phyloP scores from a whole-genome alignment of 2,113 vertebrate species.

The Melanotaenia duboulayi region DNA sequence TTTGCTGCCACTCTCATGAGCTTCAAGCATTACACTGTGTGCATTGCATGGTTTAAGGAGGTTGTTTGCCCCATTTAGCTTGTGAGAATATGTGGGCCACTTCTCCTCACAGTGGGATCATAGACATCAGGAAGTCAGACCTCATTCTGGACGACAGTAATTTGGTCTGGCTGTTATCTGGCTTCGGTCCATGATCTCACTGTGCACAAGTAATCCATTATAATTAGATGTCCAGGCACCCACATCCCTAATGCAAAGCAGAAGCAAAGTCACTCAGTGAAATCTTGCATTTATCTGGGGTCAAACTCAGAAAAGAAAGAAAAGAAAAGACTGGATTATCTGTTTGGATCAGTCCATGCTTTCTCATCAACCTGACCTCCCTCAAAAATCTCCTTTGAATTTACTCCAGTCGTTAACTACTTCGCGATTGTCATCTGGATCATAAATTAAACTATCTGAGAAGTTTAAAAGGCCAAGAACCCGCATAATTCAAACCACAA shows the following conservation, averaged over 20 bases:
- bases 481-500: background rate
- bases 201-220: constrained; percentile 21
- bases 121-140: constrained; percentile 18
- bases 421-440: background rate
- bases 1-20: constrained; percentile 45
- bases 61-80: constrained; percentile 46
- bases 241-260: constrained; percentile 19
- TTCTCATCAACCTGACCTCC: background rate
- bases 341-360: too few species aligned
- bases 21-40: constrained; percentile 33
- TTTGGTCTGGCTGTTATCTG: constrained; percentile 23
- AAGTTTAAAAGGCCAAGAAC: background rate
- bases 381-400: background rate
- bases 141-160: constrained; percentile 4
- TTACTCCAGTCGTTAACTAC: background rate
- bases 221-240: constrained; percentile 11
- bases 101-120: constrained; percentile 18
- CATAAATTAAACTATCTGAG: background rate
- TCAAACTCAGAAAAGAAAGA: constrained; percentile 19
- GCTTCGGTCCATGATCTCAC: constrained; percentile 32
- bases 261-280: constrained; percentile 9
- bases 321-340: too few species aligned
- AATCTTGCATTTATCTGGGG: constrained; percentile 1
- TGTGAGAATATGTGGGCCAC: constrained; percentile 37
- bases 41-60: constrained; percentile 24